phyloP scores from a whole-genome alignment of 35 echinoderm and acorn worm species.

The Ophioderma brevispina region DNA sequence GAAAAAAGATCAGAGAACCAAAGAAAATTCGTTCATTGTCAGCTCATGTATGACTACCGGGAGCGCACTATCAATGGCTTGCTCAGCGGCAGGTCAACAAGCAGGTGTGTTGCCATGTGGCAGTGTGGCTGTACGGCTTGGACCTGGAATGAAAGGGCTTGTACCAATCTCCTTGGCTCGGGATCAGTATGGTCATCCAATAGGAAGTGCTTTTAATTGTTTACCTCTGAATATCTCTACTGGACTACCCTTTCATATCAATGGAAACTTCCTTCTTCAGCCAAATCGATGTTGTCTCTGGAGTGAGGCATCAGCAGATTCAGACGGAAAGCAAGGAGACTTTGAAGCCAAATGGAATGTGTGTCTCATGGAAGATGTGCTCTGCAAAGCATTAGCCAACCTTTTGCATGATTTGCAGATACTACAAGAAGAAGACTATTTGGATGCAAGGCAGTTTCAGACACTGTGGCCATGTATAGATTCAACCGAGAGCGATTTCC shows the following conservation, averaged over 20 bases:
- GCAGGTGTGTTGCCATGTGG: conserved; percentile 64
- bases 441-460: conserved; percentile 25
- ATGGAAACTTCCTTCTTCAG: conserved; percentile 53
- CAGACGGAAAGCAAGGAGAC: not conserved
- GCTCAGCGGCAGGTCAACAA: not conserved
- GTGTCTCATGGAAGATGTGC: conserved; percentile 34
- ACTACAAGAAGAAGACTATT: not conserved
- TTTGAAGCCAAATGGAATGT: conserved; percentile 53
- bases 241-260: conserved; percentile 56
- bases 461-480: conserved; percentile 30
- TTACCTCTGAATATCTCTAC: conserved; percentile 25
- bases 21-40: not conserved
- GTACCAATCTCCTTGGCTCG: not conserved
- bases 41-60: conserved; percentile 42
- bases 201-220: conserved; percentile 26
- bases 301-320: conserved; percentile 4
- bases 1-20: not conserved
- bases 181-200: not conserved
- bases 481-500: conserved; percentile 20
- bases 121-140: conserved; percentile 49
- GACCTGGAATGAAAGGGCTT: too few species aligned
- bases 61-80: not conserved
- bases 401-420: conserved; percentile 19
- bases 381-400: conserved; percentile 41
- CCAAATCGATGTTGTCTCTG: conserved; percentile 45